Base-by-base conservation (phyloP, 37 sponge, comb jelly and placozoan species). In the Theonella swinhoei region DNA sequence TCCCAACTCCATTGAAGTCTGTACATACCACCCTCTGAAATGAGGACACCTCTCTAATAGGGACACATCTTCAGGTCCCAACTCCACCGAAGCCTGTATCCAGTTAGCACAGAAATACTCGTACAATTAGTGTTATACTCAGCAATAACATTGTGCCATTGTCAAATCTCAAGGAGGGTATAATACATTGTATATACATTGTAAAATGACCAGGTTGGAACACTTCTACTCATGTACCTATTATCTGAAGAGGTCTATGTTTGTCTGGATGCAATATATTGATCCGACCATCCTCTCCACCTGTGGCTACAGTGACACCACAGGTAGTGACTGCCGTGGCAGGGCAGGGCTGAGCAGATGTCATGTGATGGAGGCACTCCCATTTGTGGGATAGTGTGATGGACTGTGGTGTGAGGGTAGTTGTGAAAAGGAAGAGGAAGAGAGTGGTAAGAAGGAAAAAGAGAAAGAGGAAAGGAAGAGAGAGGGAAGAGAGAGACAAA, bases 261-360 rank as follows among this genome's bases (percentile, higher is more conserved):
- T 38, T 29, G 31, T 81, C 79, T 1, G 47, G 9, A 0, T 73
- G 38, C 14, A 91, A 29, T 24, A 87, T 59, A 28, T 70, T 83
- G 25, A 91, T 83, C 37, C 75, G 77, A 7, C 89, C 85, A 36
- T 91, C 92, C 39, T 88, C 89, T 40, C 92, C 92, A 20, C 81
- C 92, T 2, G 85, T 88, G 34, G 78, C 85, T 11, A 91, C 22
- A 26, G 36, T 80, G n/a, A 37, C 43, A 1, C 68, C 79, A 41
- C 78, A 62, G 34, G 58, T 84, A 0, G 71, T 77, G 31, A 86
- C 3, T 1, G 75, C 78, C 4, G 90, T 89, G 67, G 80, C 85
- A 23, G 90, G 80, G 31, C 30, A 19, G 7, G 67, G 67, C 41
- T 23, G 26, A 14, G 14, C 11, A n/a, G 26, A 8, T 8, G 26